These are phyloP conservation scores for Spisula solida DNA, from an alignment of 2,888 invertebrate genomes.

Conservation along the genomic window DNA sequence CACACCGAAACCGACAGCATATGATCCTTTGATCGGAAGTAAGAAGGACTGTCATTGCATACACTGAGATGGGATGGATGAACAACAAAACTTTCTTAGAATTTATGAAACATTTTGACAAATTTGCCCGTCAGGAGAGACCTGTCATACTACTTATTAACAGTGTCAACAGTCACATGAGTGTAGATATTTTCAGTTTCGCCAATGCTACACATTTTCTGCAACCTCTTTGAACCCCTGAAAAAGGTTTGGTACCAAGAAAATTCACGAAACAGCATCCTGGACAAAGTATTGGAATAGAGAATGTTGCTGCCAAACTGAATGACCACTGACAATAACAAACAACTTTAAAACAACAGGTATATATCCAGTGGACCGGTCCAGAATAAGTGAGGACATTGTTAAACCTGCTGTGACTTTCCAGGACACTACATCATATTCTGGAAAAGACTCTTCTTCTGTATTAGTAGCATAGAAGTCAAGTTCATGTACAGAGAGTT, in stretches of 20 bases:
- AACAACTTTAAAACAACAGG: slow-evolving; percentile 56
- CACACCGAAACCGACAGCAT: slow-evolving; percentile 40
- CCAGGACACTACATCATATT: background rate
- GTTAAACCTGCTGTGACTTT: slow-evolving; percentile 28
- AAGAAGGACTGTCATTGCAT: slow-evolving; percentile 33
- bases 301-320: slow-evolving; percentile 47
- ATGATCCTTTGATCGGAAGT: slow-evolving; percentile 51
- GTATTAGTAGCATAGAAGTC: too few species aligned
- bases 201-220: slow-evolving; percentile 63
- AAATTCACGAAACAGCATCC: slow-evolving; percentile 53
- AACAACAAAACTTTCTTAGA: slow-evolving; percentile 39
- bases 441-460: background rate
- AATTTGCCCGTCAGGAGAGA: slow-evolving; percentile 40
- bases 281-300: too few species aligned
- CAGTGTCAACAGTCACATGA: slow-evolving; percentile 53
- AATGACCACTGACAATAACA: slow-evolving; percentile 63
- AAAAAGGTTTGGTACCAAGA: slow-evolving; percentile 49
- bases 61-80: slow-evolving; percentile 67
- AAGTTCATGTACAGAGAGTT: too few species aligned
- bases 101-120: slow-evolving; percentile 56
- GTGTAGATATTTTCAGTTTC: slow-evolving; percentile 37
- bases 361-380: slow-evolving; percentile 42
- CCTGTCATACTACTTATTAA: slow-evolving; percentile 54
- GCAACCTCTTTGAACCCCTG: slow-evolving; percentile 52
- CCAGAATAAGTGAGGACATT: slow-evolving; percentile 21